A percentile compares a stretch with the other conserved stretches of the same genome.
Conservation (phyloP, 2,113 vertebrate species). For the Charadrius vociferus region DNA sequence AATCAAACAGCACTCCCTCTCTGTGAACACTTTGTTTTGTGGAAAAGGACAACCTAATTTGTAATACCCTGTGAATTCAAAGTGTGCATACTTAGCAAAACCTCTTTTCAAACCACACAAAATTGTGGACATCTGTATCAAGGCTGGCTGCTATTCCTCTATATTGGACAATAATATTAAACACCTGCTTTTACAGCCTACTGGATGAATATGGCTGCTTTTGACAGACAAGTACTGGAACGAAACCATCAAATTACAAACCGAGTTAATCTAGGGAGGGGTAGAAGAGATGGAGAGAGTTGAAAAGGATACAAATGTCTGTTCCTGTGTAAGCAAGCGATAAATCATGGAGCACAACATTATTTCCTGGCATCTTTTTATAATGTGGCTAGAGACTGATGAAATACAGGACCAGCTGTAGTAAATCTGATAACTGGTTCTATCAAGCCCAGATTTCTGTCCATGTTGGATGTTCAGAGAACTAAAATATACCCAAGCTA, state of each 20-base stretch:
- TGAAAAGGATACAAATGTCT: conserved; percentile 17
- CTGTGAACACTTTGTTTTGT: background rate
- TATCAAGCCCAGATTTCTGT: conserved; percentile 26
- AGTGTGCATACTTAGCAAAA: background rate
- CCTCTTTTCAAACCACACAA: background rate
- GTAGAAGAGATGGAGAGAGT: background rate
- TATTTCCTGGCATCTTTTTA: conserved; percentile 41
- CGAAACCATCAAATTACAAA: conserved; percentile 35
- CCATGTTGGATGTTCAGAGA: background rate
- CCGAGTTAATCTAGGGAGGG: background rate
- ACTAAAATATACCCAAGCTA: background rate
- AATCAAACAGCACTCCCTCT: rapidly evolving
- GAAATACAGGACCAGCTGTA: conserved; percentile 6
- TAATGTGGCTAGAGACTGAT: conserved; percentile 4
- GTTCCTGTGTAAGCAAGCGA: background rate
- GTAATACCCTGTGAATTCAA: background rate
- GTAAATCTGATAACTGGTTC: conserved; percentile 15
- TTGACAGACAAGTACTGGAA: conserved; percentile 5
- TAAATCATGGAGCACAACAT: background rate
- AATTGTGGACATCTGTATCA: background rate
- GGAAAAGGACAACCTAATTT: background rate
- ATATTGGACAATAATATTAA: background rate
- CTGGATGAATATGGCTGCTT: background rate
- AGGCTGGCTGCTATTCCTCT: background rate
- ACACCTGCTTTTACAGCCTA: conserved; percentile 3